Evolutionary conservation across 2,113 vertebrate species (phyloP).

Genomic region (Perccottus glenii): DNA sequence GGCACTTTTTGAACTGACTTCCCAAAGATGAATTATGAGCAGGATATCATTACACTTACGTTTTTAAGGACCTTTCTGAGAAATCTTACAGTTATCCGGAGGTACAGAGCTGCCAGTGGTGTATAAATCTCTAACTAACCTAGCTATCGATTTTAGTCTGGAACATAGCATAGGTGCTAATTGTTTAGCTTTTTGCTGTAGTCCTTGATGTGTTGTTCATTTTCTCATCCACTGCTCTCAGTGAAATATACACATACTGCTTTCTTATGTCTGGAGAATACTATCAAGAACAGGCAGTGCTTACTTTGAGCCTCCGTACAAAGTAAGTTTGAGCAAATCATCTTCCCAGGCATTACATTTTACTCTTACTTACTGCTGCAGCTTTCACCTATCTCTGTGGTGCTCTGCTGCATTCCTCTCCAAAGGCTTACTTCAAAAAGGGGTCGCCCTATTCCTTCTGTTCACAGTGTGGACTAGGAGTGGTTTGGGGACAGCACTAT

Average conservation of each 20-base stretch:
- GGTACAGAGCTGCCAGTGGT: background rate
- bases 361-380: constrained; percentile 3
- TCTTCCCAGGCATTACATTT: constrained; percentile 55
- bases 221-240: no score
- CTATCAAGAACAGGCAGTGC: constrained; percentile 67
- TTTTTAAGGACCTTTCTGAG: no score
- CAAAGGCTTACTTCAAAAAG: constrained; percentile 49
- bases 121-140: no score
- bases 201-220: no score
- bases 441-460: constrained; percentile 35
- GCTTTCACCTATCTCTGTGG: constrained; percentile 34
- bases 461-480: constrained; percentile 39
- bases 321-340: constrained; percentile 48
- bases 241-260: constrained; percentile 24
- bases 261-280: constrained; percentile 67
- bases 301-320: constrained; percentile 29
- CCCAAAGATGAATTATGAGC: background rate
- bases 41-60: background rate
- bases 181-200: no score
- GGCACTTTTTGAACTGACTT: constrained; percentile 2
- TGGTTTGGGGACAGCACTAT: constrained; percentile 39
- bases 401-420: constrained; percentile 26
- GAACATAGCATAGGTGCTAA: no score
- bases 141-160: no score
- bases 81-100: background rate